Evolutionary conservation across 2,888 invertebrate genomes (phyloP), one percentile per base, ranked within the genome.

Genomic region (Anagyrus pseudococci): DNA sequence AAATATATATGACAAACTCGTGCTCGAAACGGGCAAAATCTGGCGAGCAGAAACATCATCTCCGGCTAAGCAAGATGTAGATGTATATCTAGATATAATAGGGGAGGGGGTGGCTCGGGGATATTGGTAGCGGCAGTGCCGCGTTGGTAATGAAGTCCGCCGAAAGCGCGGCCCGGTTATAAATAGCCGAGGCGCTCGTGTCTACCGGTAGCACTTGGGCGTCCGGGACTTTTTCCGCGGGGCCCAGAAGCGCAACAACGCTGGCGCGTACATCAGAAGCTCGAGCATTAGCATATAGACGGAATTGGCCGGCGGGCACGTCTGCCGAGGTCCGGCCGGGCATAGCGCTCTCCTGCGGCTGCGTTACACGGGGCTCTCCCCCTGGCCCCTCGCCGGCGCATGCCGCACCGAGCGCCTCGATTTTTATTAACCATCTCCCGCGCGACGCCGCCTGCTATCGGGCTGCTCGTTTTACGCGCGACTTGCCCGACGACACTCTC

Each of bases 211-310:
- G 56, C 59, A 15, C 43, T 23, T 15, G 25, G 43, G 19, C 17
- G 52, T 33, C 56, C 62, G 57, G n/a, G n/a, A n/a, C 44, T 58
- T 50, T 47, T 48, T 49, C 40, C 56, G 37, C 50, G 40, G 46
- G 13, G 17, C 19, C 37, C 23, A 15, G 7, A 15, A 19, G 29
- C 29, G 29, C 29, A 29, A 29, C 4, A n/a, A n/a, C n/a, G n/a
- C n/a, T n/a, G 29, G 67, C 65, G 73, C 74, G 74, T 73, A 72
- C 70, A 75, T 76, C 77, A 73, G 77, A 74, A 79, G 78, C 76
- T 65, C 67, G 13, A 48, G 66, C 70, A 79, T 79, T 79, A 79
- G 78, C 79, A 79, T 79, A 78, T 78, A 79, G 77, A 79, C 73
- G 71, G 76, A 76, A 76, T 78, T 71, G 71, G 73, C 78, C 73